Evolutionary conservation across 23 tunicate genomes (phyloP).

Genomic region (Botrylloides violaceus): DNA sequence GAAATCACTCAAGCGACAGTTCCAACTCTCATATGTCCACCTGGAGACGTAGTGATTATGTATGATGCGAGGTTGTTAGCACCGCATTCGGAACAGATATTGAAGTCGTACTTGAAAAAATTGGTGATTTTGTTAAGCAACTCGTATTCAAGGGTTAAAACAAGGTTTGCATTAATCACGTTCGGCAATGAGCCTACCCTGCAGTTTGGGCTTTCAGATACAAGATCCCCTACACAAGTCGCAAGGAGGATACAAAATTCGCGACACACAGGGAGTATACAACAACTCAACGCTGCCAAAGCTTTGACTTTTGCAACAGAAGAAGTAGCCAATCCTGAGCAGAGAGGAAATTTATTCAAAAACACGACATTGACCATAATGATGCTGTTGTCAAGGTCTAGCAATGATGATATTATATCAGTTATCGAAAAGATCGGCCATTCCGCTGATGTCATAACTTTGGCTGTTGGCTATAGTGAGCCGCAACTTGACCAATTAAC

Average conservation of each 20-base stretch:
- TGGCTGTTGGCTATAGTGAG: conserved; percentile 19
- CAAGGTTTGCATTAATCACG: conserved; percentile 30
- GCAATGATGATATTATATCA: conserved; percentile 29
- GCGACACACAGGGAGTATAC: conserved; percentile 2
- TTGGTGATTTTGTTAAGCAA: conserved; percentile 14
- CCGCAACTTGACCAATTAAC: conserved; percentile 7
- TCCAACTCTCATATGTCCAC: conserved; percentile 8
- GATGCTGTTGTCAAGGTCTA: conserved; percentile 6
- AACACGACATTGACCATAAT: not conserved
- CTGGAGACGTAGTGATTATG: conserved; percentile 19
- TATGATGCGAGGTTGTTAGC: conserved; percentile 18
- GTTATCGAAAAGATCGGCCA: conserved; percentile 19
- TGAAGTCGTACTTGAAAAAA: conserved; percentile 20
- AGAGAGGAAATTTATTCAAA: not conserved
- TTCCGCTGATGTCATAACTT: conserved; percentile 37
- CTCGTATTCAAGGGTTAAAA: not conserved
- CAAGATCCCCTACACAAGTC: not conserved
- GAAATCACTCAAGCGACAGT: not conserved
- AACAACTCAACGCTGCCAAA: conserved; percentile 37
- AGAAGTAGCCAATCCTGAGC: not conserved
- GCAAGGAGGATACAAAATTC: not conserved
- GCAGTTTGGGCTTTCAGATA: conserved; percentile 6
- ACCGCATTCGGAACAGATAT: conserved; percentile 2
- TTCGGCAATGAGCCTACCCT: conserved; percentile 20
- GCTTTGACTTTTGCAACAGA: conserved; percentile 29